Percentiles rank a stretch among this genome's conserved stretches.
These are phyloP conservation scores for Oryzias sinensis DNA, from an alignment of 2,797 vertebrate genomes.

Conservation along the genomic window DNA sequence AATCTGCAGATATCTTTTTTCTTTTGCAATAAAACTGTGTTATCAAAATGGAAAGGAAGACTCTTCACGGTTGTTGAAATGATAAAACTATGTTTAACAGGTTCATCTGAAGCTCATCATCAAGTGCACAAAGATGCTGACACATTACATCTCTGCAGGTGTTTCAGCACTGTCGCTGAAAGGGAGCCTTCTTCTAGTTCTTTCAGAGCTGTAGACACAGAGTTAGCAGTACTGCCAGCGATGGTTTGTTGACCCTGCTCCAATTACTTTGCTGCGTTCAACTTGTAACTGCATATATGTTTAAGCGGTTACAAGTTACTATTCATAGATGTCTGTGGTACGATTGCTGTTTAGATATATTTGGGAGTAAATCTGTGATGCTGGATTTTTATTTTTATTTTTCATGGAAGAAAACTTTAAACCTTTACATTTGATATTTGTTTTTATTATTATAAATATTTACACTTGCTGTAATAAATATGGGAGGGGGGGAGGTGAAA, in stretches of 20 bases:
- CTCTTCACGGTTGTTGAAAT: not conserved
- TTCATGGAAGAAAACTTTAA: too few relatives aligned
- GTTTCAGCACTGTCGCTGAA: slow-evolving; percentile 35
- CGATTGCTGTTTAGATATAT: slow-evolving; percentile 17
- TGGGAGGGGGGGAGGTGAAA: not conserved
- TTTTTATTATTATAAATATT: too few relatives aligned
- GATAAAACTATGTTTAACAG: slow-evolving; percentile 32
- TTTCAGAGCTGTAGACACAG: slow-evolving; percentile 27
- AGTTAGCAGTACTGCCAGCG: slow-evolving; percentile 43
- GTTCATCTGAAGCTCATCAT: slow-evolving; percentile 29
- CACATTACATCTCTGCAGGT: slow-evolving; percentile 39
- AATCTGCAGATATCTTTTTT: slow-evolving; percentile 11
- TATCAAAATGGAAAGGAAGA: slow-evolving; percentile 11
- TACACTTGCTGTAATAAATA: too few relatives aligned
- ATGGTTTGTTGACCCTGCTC: slow-evolving; percentile 47
- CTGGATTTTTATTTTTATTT: slow-evolving; percentile 23
- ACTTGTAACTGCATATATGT: not conserved
- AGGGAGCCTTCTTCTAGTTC: slow-evolving; percentile 49
- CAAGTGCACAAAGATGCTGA: slow-evolving; percentile 40
- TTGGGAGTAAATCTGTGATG: slow-evolving; percentile 19
- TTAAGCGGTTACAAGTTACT: not conserved
- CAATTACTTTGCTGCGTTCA: slow-evolving; percentile 2
- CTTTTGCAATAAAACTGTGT: slow-evolving; percentile 7
- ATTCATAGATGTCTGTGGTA: slow-evolving; percentile 8
- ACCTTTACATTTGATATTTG: too few relatives aligned